phyloP scores from a whole-genome alignment of 2,888 invertebrate species.

The Ernsta delagoae region DNA sequence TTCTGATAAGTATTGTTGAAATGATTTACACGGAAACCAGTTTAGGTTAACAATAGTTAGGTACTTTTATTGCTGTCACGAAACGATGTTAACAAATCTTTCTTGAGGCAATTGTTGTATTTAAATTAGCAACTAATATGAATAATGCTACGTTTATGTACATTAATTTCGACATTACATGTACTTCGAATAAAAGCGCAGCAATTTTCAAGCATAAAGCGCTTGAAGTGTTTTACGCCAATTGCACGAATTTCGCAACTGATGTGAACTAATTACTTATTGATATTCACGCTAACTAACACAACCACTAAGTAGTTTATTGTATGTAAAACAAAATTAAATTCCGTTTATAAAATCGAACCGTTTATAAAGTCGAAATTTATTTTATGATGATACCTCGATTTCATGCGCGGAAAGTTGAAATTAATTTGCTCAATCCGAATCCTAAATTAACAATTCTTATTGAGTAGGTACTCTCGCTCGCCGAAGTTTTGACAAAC shows the following conservation, averaged over 20 bases:
- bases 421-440: slow-evolving; percentile 3
- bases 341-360: neutral
- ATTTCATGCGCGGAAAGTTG: slow-evolving; percentile 10
- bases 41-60: neutral
- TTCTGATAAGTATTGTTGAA: neutral
- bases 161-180: too few species aligned
- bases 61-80: neutral
- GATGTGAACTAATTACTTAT: slow-evolving; percentile 12
- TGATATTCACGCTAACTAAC: neutral
- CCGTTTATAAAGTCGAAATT: neutral
- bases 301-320: neutral
- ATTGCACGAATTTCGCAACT: slow-evolving; percentile 8
- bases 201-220: neutral
- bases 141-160: neutral
- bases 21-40: neutral
- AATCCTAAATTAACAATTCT: neutral
- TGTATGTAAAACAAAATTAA: neutral
- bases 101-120: neutral
- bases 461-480: too few species aligned
- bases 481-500: too few species aligned
- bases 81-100: neutral
- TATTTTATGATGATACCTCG: neutral
- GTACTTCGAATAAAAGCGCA: neutral
- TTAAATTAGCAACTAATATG: neutral
- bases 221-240: neutral